A percentile compares a stretch with the other conserved stretches of the same genome.
Evolutionary conservation across 2,113 vertebrate genomes (phyloP).

Genomic region (Lycaon pictus): DNA sequence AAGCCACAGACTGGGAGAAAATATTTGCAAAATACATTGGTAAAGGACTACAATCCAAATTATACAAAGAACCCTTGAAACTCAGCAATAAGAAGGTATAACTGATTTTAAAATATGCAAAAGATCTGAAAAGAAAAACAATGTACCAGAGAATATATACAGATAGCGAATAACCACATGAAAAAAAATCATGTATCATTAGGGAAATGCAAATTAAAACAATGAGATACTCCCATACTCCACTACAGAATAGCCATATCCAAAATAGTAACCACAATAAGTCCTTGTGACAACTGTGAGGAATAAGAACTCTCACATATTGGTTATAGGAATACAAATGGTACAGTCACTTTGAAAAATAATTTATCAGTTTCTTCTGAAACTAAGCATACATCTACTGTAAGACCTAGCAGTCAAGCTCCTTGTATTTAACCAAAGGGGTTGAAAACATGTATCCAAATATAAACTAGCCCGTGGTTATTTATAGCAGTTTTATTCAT

Average conservation of each 20-base stretch:
- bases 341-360: not conserved
- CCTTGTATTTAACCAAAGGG: not conserved
- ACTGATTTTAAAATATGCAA: not conserved
- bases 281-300: not conserved
- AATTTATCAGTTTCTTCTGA: not conserved
- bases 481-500: not conserved
- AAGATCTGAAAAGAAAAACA: not conserved
- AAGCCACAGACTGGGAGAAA: not conserved
- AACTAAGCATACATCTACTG: not conserved
- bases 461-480: not conserved
- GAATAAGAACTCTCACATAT: not conserved
- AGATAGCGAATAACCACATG: not conserved
- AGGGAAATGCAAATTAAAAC: not conserved
- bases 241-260: not conserved
- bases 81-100: not conserved
- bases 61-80: not conserved
- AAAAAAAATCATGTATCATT: not conserved
- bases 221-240: not conserved
- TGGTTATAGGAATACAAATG: not conserved
- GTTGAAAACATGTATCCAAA: not conserved
- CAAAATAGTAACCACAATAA: not conserved
- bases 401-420: not conserved
- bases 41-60: not conserved
- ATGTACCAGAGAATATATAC: not conserved
- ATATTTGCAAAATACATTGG: not conserved